phyloP scores from a whole-genome alignment of 2,797 vertebrate species.

The Hoplostethus mediterraneus region DNA sequence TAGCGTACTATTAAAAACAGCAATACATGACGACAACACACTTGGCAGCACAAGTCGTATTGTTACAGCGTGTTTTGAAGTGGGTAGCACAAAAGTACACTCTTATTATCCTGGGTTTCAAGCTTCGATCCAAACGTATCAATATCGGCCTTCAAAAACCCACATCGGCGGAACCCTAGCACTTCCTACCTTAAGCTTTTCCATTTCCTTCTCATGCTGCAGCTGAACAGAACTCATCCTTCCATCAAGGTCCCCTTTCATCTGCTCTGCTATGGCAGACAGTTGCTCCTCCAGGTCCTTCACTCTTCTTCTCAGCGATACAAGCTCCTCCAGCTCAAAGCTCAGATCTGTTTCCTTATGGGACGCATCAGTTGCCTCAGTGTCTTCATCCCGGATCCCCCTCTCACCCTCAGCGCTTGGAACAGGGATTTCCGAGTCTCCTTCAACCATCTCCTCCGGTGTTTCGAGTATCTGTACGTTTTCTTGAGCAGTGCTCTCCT shows the following conservation, averaged over 20 bases:
- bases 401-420: background rate
- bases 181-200: slow-evolving; percentile 76
- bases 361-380: background rate
- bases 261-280: slow-evolving; percentile 32
- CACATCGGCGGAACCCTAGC: no score
- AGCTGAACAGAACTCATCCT: slow-evolving; percentile 44
- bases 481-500: background rate
- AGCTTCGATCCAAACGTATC: background rate
- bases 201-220: slow-evolving; percentile 72
- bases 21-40: no score
- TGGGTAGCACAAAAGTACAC: no score
- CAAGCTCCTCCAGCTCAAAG: slow-evolving; percentile 10
- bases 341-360: background rate
- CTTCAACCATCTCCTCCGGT: slow-evolving; percentile 27
- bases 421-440: slow-evolving; percentile 28
- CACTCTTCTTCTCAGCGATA: slow-evolving; percentile 51
- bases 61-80: no score
- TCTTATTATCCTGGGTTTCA: no score
- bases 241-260: slow-evolving; percentile 55
- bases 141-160: no score
- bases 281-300: slow-evolving; percentile 74
- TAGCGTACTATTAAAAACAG: no score
- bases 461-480: slow-evolving; percentile 9
- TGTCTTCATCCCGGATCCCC: slow-evolving; percentile 19
- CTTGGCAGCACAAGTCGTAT: no score